Conservation (phyloP, 2,888 invertebrate genomes). For the Drosophila testacea region DNA sequence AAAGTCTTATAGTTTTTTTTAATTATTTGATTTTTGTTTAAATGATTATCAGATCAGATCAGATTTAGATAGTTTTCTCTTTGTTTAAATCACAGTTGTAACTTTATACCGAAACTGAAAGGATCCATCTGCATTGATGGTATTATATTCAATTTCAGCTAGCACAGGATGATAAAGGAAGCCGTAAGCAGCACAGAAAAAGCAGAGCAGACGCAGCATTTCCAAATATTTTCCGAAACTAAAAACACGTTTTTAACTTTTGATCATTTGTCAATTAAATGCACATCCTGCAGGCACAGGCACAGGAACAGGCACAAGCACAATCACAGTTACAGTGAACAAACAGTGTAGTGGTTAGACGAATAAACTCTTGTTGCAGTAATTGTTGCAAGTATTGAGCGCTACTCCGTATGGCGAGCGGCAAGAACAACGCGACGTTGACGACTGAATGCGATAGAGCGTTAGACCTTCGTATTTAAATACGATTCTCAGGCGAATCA, state of each 20-base stretch:
- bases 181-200: slow-evolving; percentile 45
- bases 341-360: not conserved
- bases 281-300: slow-evolving; percentile 61
- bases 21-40: not conserved
- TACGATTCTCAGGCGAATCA: slow-evolving; percentile 81
- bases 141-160: slow-evolving; percentile 87
- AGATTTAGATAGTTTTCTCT: not conserved
- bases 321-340: slow-evolving; percentile 3
- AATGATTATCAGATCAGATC: not conserved
- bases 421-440: slow-evolving; percentile 82
- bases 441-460: slow-evolving; percentile 81
- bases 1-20: not conserved
- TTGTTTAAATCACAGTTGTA: not conserved
- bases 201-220: slow-evolving; percentile 58
- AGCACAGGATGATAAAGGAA: slow-evolving; percentile 33
- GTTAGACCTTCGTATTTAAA: slow-evolving; percentile 82
- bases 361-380: not conserved
- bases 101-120: slow-evolving; percentile 89
- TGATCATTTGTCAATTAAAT: slow-evolving; percentile 42
- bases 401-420: slow-evolving; percentile 39
- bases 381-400: slow-evolving; percentile 4
- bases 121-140: slow-evolving; percentile 90
- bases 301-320: slow-evolving; percentile 24
- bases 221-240: slow-evolving; percentile 37
- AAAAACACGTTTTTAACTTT: not conserved